A percentile compares a stretch with the other conserved stretches of the same genome.
phyloP scores from a whole-genome alignment of 2,888 invertebrate species.

The Rhagonycha fulva region DNA sequence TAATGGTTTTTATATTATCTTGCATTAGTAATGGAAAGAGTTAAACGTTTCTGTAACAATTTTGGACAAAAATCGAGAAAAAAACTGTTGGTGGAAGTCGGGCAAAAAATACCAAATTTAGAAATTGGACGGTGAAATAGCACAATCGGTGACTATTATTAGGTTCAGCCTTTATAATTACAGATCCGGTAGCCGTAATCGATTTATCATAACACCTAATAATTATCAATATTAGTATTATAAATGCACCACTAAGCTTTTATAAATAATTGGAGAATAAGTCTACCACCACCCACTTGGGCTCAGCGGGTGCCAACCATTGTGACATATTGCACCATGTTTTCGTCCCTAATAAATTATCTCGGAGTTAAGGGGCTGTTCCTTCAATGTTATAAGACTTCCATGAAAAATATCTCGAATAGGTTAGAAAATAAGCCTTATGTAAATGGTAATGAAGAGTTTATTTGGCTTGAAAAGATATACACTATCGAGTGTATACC shows the following conservation, averaged over 20 bases:
- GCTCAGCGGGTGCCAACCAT: slow-evolving; percentile 50
- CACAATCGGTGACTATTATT: not conserved
- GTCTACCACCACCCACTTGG: slow-evolving; percentile 52
- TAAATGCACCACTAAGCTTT: not conserved
- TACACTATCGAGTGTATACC: slow-evolving; percentile 40
- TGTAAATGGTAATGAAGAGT: slow-evolving; percentile 34
- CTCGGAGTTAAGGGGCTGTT: slow-evolving; percentile 46
- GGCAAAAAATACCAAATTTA: too few species aligned
- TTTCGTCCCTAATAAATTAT: slow-evolving; percentile 47
- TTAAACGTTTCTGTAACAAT: not conserved
- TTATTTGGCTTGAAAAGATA: slow-evolving; percentile 32
- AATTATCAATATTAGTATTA: not conserved
- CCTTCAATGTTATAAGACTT: slow-evolving; percentile 32
- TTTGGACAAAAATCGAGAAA: too few species aligned
- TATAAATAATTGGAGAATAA: slow-evolving; percentile 37
- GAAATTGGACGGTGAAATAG: not conserved
- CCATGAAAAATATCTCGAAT: slow-evolving; percentile 34
- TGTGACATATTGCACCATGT: slow-evolving; percentile 53
- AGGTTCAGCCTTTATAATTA: not conserved
- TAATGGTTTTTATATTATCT: not conserved
- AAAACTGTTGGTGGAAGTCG: too few species aligned
- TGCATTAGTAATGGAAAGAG: not conserved
- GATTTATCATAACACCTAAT: not conserved
- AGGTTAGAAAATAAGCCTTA: slow-evolving; percentile 36
- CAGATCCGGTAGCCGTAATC: not conserved